phyloP scores from a whole-genome alignment of 1,140 invertebrate species.

The Drosophila lini region DNA sequence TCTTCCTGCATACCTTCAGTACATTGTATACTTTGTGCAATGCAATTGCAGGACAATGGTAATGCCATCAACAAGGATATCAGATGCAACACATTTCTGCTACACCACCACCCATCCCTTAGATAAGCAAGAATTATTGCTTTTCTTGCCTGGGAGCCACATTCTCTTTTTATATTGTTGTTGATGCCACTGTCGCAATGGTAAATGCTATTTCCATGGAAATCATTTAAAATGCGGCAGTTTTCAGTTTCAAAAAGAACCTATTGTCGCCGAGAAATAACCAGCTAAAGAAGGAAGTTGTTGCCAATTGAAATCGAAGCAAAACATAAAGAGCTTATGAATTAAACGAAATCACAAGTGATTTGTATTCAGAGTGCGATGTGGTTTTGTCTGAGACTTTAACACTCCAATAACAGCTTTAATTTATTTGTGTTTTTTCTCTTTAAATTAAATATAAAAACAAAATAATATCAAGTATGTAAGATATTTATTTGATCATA shows the following conservation, averaged over 20 bases:
- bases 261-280: conserved; percentile 6
- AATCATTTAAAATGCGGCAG: conserved; percentile 37
- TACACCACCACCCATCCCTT: background rate
- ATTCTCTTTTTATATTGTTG: conserved; percentile 29
- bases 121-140: conserved; percentile 48
- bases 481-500: background rate
- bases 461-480: background rate
- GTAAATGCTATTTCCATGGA: conserved; percentile 33
- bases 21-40: conserved; percentile 3
- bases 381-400: conserved; percentile 26
- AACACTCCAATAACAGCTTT: conserved; percentile 42
- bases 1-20: conserved; percentile 11
- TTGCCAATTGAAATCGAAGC: conserved; percentile 50
- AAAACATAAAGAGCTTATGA: conserved; percentile 35
- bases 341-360: conserved; percentile 14
- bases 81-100: conserved; percentile 13
- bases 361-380: conserved; percentile 55
- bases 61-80: conserved; percentile 36
- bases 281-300: conserved; percentile 55
- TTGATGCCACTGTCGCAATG: conserved; percentile 22
- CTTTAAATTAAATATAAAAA: background rate
- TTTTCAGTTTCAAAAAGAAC: conserved; percentile 33
- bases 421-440: background rate
- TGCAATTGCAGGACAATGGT: conserved; percentile 28
- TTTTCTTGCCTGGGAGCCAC: conserved; percentile 1